phyloP scores from a whole-genome alignment of 1,140 invertebrate genomes.

The Aphelinus atriplicis region DNA sequence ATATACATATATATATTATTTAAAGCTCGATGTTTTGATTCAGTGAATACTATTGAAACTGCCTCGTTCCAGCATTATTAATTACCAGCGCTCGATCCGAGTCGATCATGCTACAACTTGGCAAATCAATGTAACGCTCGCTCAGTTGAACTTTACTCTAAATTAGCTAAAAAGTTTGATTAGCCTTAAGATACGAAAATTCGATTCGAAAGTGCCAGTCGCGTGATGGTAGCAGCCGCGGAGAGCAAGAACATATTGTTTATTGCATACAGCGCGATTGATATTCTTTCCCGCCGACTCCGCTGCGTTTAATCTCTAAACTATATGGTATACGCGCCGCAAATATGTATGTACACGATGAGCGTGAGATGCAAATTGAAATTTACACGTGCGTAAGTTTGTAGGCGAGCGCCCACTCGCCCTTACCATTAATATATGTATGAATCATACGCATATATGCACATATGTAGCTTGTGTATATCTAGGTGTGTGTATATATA shows the following conservation, averaged over 20 bases:
- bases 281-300: too few relatives aligned
- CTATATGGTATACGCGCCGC: not conserved
- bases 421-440: not conserved
- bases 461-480: not conserved
- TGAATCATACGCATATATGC: not conserved
- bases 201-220: constrained; percentile 28
- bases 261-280: too few relatives aligned
- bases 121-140: constrained; percentile 27
- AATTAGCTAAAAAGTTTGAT: constrained; percentile 32
- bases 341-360: not conserved
- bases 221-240: constrained; percentile 24
- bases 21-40: too few relatives aligned
- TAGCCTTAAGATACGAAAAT: constrained; percentile 35
- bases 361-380: constrained; percentile 21
- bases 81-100: too few relatives aligned
- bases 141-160: constrained; percentile 5
- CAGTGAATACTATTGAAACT: too few relatives aligned
- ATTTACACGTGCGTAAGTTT: constrained; percentile 15
- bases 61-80: too few relatives aligned
- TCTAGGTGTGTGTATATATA: constrained; percentile 2
- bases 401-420: not conserved
- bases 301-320: too few relatives aligned
- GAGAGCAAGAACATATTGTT: too few relatives aligned
- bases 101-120: not conserved
- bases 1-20: too few relatives aligned